Evolutionary conservation across 2,888 invertebrate genomes (phyloP).

Genomic region (Mesorhabditis belari): DNA sequence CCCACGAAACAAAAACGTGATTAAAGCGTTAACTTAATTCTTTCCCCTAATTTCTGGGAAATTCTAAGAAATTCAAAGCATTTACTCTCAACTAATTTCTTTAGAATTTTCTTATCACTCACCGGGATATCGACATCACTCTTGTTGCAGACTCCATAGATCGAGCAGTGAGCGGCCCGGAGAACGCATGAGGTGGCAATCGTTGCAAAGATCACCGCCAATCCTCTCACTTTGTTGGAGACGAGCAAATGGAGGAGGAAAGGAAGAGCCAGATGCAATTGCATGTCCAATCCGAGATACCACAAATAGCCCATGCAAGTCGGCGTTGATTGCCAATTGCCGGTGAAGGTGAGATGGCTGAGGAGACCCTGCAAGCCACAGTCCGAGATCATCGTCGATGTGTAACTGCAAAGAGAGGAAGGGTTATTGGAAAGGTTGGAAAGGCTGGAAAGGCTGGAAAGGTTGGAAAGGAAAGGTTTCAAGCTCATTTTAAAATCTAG

Average conservation of each 20-base stretch:
- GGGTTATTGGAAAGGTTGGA: neutral
- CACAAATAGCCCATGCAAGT: slow-evolving; percentile 51
- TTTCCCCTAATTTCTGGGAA: too few relatives aligned
- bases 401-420: slow-evolving; percentile 24
- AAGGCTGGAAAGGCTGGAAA: neutral
- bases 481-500: neutral
- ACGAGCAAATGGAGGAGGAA: slow-evolving; percentile 39
- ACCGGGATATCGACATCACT: slow-evolving; percentile 50
- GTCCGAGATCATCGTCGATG: slow-evolving; percentile 40
- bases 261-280: slow-evolving; percentile 44
- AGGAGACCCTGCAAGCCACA: slow-evolving; percentile 38
- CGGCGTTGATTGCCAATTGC: slow-evolving; percentile 44
- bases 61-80: too few relatives aligned
- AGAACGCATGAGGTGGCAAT: slow-evolving; percentile 21
- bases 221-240: slow-evolving; percentile 13
- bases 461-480: neutral
- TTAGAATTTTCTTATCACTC: slow-evolving; percentile 1
- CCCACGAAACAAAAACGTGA: too few relatives aligned
- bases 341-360: slow-evolving; percentile 39
- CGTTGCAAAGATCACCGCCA: slow-evolving; percentile 12
- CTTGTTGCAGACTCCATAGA: slow-evolving; percentile 46
- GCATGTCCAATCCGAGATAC: slow-evolving; percentile 50
- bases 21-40: too few relatives aligned
- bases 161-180: slow-evolving; percentile 39
- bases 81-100: too few relatives aligned